phyloP scores from a whole-genome alignment of 2,113 vertebrate species.

The Tachysurus vachellii region DNA sequence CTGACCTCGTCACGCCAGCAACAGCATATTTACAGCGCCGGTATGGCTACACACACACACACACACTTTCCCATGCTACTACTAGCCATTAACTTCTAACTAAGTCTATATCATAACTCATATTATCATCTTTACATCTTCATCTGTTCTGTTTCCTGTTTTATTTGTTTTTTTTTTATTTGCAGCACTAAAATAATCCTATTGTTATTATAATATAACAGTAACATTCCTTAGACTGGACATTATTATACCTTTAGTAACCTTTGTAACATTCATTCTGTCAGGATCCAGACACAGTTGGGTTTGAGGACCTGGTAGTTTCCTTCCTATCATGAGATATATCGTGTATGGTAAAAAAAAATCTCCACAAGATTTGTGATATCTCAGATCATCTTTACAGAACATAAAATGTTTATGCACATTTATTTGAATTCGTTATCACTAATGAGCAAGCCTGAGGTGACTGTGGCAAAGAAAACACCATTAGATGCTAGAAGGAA shows the following conservation, averaged over 20 bases:
- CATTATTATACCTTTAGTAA: not conserved
- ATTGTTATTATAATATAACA: not conserved
- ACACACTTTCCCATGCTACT: constrained; percentile 8
- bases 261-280: not conserved
- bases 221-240: not conserved
- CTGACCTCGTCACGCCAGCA: constrained; percentile 51
- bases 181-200: not conserved
- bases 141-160: not conserved
- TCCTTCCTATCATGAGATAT: not conserved
- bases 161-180: not conserved
- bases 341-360: not conserved
- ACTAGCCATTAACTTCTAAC: not conserved
- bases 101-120: not conserved
- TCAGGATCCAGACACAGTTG: not conserved
- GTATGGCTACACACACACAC: constrained; percentile 19
- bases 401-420: too few species aligned
- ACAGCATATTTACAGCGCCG: not conserved
- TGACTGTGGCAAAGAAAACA: too few species aligned
- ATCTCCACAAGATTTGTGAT: not conserved
- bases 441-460: too few species aligned
- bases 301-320: too few species aligned
- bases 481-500: too few species aligned
- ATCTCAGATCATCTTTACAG: too few species aligned
- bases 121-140: not conserved
- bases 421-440: too few species aligned